Evolutionary conservation across 2,888 invertebrate species (phyloP).

Genomic region (Merodon equestris): DNA sequence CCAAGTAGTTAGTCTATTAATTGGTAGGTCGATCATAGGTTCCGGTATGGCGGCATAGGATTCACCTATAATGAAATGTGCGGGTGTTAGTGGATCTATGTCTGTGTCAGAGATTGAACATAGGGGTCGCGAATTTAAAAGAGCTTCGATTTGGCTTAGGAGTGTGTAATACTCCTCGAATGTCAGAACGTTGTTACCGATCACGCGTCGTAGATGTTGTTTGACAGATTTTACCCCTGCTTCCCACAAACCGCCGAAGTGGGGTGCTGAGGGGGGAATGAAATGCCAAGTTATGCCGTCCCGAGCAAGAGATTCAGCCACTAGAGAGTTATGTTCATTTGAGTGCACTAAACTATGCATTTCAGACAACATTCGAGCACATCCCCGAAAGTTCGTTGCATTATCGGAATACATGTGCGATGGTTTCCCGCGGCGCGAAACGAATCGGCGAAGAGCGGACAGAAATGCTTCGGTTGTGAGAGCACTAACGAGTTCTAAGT

Average conservation of each 20-base stretch:
- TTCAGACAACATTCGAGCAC: conserved; percentile 29
- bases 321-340: conserved; percentile 18
- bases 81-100: conserved; percentile 22
- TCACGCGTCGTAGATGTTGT: conserved; percentile 10
- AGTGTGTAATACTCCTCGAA: conserved; percentile 10
- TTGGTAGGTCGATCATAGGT: not conserved
- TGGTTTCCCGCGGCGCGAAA: conserved; percentile 40
- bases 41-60: conserved; percentile 1
- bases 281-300: conserved; percentile 53
- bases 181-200: not conserved
- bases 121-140: conserved; percentile 24
- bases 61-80: conserved; percentile 21
- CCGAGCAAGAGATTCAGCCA: conserved; percentile 40
- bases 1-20: conserved; percentile 6
- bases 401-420: too few species aligned
- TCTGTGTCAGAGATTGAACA: conserved; percentile 3
- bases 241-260: conserved; percentile 56
- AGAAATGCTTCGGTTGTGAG: too few species aligned
- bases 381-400: conserved; percentile 53
- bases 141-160: conserved; percentile 1
- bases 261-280: conserved; percentile 47
- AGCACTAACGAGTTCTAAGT: conserved; percentile 46
- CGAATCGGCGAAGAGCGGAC: conserved; percentile 35
- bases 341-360: conserved; percentile 29
- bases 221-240: conserved; percentile 42